These are phyloP conservation scores for Magallana nippona DNA, from an alignment of 2,888 invertebrate species.

Conservation along the genomic window DNA sequence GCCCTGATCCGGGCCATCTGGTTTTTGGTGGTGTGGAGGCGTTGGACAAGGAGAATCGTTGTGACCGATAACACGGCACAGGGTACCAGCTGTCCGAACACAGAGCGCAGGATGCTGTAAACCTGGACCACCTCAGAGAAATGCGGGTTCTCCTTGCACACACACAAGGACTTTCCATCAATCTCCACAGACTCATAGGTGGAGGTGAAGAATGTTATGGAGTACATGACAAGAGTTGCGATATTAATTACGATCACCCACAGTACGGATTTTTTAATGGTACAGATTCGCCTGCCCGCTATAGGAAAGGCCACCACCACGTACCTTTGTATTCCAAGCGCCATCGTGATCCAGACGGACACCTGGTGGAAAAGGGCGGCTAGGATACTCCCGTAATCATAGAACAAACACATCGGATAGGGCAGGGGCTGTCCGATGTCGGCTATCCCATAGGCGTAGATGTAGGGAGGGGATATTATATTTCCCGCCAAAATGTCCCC, in stretches of 20 bases:
- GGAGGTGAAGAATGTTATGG: slow-evolving; percentile 39
- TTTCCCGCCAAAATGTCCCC: slow-evolving; percentile 55
- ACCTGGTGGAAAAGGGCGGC: slow-evolving; percentile 46
- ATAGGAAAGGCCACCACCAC: slow-evolving; percentile 48
- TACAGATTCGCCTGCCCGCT: slow-evolving; percentile 44
- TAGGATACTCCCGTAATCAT: slow-evolving; percentile 41
- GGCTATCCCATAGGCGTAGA: slow-evolving; percentile 49
- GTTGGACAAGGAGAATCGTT: slow-evolving; percentile 39
- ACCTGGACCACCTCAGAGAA: slow-evolving; percentile 37
- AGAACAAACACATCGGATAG: slow-evolving; percentile 48
- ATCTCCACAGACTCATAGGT: slow-evolving; percentile 30
- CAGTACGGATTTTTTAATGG: slow-evolving; percentile 36
- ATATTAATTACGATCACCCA: slow-evolving; percentile 38
- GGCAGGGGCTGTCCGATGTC: slow-evolving; percentile 38
- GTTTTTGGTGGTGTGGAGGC: slow-evolving; percentile 30
- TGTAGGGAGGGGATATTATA: slow-evolving; percentile 50
- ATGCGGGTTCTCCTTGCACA: slow-evolving; percentile 43
- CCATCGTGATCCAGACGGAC: slow-evolving; percentile 50
- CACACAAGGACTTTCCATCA: slow-evolving; percentile 41
- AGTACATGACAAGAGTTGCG: slow-evolving; percentile 35
- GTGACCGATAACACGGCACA: slow-evolving; percentile 38
- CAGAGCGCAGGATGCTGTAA: slow-evolving; percentile 35
- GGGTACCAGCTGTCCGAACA: slow-evolving; percentile 42
- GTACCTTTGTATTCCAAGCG: slow-evolving; percentile 48
- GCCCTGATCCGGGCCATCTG: slow-evolving; percentile 40